Percentiles rank a stretch among this genome's conserved stretches.
Evolutionary conservation across 2,797 vertebrate genomes (phyloP).

Genomic region (Pogonophryne albipinna): DNA sequence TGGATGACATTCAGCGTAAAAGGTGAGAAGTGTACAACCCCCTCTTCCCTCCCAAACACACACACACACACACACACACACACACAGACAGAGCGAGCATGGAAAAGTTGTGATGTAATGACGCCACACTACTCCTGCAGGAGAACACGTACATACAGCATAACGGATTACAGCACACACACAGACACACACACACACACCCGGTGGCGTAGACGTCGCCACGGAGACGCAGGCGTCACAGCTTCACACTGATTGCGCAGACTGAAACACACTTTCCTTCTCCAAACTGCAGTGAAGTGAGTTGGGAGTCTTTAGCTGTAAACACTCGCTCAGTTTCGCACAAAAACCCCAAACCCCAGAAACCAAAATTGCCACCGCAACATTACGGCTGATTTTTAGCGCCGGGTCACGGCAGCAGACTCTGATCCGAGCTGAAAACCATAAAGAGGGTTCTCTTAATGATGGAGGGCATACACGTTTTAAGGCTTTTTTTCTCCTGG

Average conservation of each 20-base stretch:
- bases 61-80: slow-evolving; percentile 61
- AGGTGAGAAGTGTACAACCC: slow-evolving; percentile 82
- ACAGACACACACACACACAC: slow-evolving; percentile 12
- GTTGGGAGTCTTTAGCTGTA: slow-evolving; percentile 34
- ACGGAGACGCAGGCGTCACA: slow-evolving; percentile 40
- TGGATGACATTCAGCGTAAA: slow-evolving; percentile 84
- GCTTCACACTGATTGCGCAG: slow-evolving; percentile 51
- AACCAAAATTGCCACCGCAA: slow-evolving; percentile 71
- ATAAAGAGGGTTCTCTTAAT: slow-evolving; percentile 56
- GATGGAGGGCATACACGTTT: slow-evolving; percentile 39
- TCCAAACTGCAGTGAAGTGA: slow-evolving; percentile 33
- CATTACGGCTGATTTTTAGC: slow-evolving; percentile 63
- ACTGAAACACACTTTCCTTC: slow-evolving; percentile 44
- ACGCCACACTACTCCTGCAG: slow-evolving; percentile 65
- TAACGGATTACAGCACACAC: slow-evolving; percentile 17
- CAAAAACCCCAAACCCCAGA: slow-evolving; percentile 27
- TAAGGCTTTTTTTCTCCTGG: slow-evolving; percentile 27
- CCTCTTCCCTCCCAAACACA: slow-evolving; percentile 27
- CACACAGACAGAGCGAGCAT: slow-evolving; percentile 68
- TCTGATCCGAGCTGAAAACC: slow-evolving; percentile 68
- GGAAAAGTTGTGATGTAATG: slow-evolving; percentile 83
- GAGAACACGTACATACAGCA: slow-evolving; percentile 56
- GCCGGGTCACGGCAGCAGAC: slow-evolving; percentile 58
- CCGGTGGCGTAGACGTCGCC: slow-evolving; percentile 25
- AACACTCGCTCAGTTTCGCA: slow-evolving; percentile 36